Evolutionary conservation across 2,888 invertebrate species (phyloP).

Genomic region (Ornithoptera priamus): DNA sequence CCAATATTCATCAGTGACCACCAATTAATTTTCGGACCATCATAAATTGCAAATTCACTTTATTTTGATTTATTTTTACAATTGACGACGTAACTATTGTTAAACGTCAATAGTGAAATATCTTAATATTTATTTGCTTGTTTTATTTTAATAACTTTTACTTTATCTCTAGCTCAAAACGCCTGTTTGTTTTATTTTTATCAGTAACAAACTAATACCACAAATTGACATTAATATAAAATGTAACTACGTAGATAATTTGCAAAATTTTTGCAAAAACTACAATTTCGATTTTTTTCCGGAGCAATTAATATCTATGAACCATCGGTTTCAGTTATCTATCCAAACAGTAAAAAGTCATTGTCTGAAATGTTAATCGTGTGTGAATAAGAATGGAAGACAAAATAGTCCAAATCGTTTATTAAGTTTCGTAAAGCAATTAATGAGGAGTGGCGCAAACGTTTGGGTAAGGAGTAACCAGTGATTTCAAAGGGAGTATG

Average conservation of each 20-base stretch:
- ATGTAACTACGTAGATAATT: too few relatives aligned
- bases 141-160: conserved; percentile 16
- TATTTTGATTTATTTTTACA: conserved; percentile 70
- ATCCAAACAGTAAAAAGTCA: not conserved
- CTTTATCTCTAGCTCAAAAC: too few relatives aligned
- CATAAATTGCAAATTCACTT: conserved; percentile 65
- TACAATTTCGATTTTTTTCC: too few relatives aligned
- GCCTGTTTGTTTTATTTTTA: too few relatives aligned
- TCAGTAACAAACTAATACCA: too few relatives aligned
- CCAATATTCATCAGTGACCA: conserved; percentile 39
- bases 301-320: too few relatives aligned
- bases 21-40: conserved; percentile 54
- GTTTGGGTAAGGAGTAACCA: conserved; percentile 40
- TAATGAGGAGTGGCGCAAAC: not conserved
- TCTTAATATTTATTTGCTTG: conserved; percentile 36
- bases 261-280: too few relatives aligned
- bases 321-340: too few relatives aligned
- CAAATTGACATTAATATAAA: too few relatives aligned
- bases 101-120: conserved; percentile 68
- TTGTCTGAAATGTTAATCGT: too few relatives aligned
- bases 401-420: conserved; percentile 30
- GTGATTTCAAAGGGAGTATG: conserved; percentile 41
- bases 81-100: conserved; percentile 72
- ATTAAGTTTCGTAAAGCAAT: conserved; percentile 4
- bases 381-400: not conserved